These are phyloP conservation scores for Whitmania pigra DNA, from an alignment of 1,140 invertebrate species.

Conservation along the genomic window DNA sequence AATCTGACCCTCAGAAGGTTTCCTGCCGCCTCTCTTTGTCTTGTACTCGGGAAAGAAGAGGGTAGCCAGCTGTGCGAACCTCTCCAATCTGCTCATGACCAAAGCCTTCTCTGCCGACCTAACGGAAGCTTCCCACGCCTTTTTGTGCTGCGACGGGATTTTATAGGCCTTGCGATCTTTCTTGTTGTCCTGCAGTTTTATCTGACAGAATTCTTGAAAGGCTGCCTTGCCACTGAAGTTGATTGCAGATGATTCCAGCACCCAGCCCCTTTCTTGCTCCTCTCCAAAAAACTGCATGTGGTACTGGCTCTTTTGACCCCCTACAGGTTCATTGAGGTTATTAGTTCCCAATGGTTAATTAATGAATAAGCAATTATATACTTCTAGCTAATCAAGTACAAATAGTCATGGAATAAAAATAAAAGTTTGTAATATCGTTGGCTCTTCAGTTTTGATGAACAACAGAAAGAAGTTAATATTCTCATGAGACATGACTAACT, in stretches of 20 bases:
- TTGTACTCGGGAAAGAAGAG: not conserved
- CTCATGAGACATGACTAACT: slow-evolving; percentile 27
- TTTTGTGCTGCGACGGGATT: slow-evolving; percentile 24
- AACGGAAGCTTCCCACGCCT: slow-evolving; percentile 52
- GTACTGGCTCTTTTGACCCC: slow-evolving; percentile 34
- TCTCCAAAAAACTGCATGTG: slow-evolving; percentile 78
- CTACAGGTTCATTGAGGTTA: not conserved
- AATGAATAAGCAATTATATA: not conserved
- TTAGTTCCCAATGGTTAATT: not conserved
- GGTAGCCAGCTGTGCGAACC: not conserved
- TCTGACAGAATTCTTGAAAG: slow-evolving; percentile 46
- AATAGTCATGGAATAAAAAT: not conserved
- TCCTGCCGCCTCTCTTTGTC: not conserved
- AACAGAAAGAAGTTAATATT: not conserved
- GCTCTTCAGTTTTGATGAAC: too few relatives aligned
- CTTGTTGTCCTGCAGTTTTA: slow-evolving; percentile 23
- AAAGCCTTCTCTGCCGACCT: slow-evolving; percentile 38
- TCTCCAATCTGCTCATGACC: slow-evolving; percentile 24
- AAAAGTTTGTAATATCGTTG: too few relatives aligned
- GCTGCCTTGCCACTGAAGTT: slow-evolving; percentile 54
- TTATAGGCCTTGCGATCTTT: slow-evolving; percentile 19
- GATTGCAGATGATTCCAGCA: slow-evolving; percentile 52
- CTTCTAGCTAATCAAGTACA: not conserved
- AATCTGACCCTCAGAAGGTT: not conserved
- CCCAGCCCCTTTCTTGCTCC: slow-evolving; percentile 64